Percentiles rank a stretch among this genome's conserved stretches.
Conservation (phyloP, 2,113 vertebrate species). For the Tichodroma muraria region DNA sequence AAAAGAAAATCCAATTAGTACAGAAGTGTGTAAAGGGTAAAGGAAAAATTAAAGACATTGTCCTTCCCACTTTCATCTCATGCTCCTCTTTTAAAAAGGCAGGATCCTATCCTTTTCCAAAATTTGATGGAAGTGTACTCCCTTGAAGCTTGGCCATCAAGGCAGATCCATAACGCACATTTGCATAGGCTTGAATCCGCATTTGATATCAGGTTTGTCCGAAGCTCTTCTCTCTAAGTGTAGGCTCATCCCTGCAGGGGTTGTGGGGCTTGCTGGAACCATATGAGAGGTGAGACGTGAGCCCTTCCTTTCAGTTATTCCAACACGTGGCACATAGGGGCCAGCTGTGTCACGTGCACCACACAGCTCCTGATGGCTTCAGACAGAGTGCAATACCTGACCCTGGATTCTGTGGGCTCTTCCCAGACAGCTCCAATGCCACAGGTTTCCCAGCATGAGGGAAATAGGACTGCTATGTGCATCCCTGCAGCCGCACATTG, state of each 20-base stretch:
- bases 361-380: background rate
- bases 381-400: rapidly evolving
- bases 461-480: rapidly evolving
- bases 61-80: background rate
- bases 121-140: background rate
- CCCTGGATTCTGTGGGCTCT: background rate
- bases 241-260: background rate
- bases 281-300: rapidly evolving
- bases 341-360: background rate
- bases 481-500: rapidly evolving
- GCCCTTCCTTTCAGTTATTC: background rate
- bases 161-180: background rate
- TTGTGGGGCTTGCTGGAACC: background rate
- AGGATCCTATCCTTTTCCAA: background rate
- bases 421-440: background rate
- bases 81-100: background rate
- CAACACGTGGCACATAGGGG: rapidly evolving
- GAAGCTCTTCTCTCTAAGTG: background rate
- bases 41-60: background rate
- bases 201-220: background rate
- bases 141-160: background rate
- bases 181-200: background rate
- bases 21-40: background rate
- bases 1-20: background rate
- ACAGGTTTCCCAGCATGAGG: background rate